phyloP scores from a whole-genome alignment of 2,888 invertebrate species.

The Aquatica leii region DNA sequence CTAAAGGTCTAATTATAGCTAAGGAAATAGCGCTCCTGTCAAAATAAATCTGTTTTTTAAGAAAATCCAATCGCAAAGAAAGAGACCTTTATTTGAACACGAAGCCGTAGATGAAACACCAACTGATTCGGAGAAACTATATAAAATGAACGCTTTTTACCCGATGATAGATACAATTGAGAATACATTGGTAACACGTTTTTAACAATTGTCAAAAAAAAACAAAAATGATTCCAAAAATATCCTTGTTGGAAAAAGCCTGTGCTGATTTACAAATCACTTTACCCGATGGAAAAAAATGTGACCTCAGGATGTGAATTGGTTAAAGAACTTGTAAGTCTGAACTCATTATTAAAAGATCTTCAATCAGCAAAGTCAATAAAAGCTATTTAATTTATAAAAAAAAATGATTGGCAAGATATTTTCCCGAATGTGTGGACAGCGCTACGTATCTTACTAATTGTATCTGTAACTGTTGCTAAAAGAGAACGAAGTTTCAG shows the following conservation, averaged over 20 bases:
- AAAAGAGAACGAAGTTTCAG: constrained; percentile 5
- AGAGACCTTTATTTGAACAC: neutral
- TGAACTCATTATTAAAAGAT: neutral
- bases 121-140: constrained; percentile 2
- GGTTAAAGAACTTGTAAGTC: constrained; percentile 16
- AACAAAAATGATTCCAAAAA: constrained; percentile 32
- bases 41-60: constrained; percentile 6
- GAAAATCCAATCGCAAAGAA: constrained; percentile 3
- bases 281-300: constrained; percentile 23
- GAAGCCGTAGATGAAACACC: constrained; percentile 9
- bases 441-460: constrained; percentile 15
- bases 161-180: constrained; percentile 22
- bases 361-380: neutral
- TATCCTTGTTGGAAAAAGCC: constrained; percentile 40
- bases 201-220: constrained; percentile 19
- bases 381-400: neutral
- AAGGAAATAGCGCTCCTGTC: neutral
- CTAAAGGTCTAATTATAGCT: neutral
- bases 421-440: constrained; percentile 20
- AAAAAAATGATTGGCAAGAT: neutral
- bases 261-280: constrained; percentile 33
- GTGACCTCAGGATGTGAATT: neutral
- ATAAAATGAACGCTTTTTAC: constrained; percentile 13
- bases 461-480: constrained; percentile 13
- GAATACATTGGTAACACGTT: constrained; percentile 25